These are phyloP conservation scores for Drosophila pullipes DNA, from an alignment of 2,888 invertebrate genomes.

Conservation along the genomic window DNA sequence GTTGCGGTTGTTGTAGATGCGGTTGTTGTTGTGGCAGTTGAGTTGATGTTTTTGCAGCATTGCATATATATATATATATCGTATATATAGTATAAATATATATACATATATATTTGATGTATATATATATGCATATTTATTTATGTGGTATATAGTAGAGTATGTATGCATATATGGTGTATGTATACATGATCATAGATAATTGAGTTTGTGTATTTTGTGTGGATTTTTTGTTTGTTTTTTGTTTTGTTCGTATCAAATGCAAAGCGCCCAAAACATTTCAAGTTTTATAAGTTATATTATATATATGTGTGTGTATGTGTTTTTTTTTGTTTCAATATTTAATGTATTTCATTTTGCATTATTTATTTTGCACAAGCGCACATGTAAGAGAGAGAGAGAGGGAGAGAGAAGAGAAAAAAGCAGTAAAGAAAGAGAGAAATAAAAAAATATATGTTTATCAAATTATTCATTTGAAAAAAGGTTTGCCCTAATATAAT, in stretches of 20 bases:
- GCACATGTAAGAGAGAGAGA: conserved; percentile 71
- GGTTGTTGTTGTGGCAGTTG: conserved; percentile 43
- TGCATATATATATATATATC: conserved; percentile 12
- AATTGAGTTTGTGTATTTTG: conserved; percentile 24
- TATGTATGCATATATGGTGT: conserved; percentile 36
- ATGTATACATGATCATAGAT: conserved; percentile 42
- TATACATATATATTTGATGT: conserved; percentile 3
- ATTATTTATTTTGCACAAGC: conserved; percentile 68
- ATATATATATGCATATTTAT: conserved; percentile 16
- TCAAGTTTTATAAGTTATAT: conserved; percentile 13
- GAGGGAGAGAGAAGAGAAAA: conserved; percentile 57
- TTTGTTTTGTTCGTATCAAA: conserved; percentile 25
- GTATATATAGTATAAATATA: conserved; percentile 11
- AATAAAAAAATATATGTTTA: conserved; percentile 48
- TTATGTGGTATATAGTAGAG: conserved; percentile 6
- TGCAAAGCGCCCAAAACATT: conserved; percentile 52
- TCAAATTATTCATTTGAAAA: conserved; percentile 38
- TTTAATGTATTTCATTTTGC: conserved; percentile 30
- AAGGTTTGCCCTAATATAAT: conserved; percentile 10
- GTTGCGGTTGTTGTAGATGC: conserved; percentile 36
- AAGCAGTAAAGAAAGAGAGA: conserved; percentile 64
- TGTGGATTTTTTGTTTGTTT: conserved; percentile 13
- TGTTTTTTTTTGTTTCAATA: conserved; percentile 21
- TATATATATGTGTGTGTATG: conserved; percentile 27
- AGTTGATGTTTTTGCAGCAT: conserved; percentile 38